Evolutionary conservation across 2,797 vertebrate genomes (phyloP), one percentile per base, ranked within the genome.

Genomic region (Ptychobarbus kaznakovi): DNA sequence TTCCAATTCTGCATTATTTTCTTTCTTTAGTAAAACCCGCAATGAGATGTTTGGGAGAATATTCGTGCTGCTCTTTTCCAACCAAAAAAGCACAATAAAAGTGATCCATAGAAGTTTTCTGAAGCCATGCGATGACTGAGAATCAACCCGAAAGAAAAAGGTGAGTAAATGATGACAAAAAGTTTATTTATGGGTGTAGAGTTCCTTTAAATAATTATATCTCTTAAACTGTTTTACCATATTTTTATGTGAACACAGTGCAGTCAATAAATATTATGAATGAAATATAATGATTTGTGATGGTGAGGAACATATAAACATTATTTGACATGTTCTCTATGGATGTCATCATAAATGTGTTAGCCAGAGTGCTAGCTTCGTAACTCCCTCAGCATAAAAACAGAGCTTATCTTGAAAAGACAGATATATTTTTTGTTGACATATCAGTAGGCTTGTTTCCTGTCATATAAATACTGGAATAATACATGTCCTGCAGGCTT

Each of bases 401-500:
- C 28, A 82, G 65, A 44, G 6, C 46, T 77, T 77, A 77, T 86
- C 46, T 68, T 44, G 4, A 35, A 49, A 70, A 82, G 69, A 74
- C 22, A 69, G 44, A 74, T 74, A n/a, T n/a, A n/a, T n/a, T 66
- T 75, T 80, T 15, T 69, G 79, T 75, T 70, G 72, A 82, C 85
- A 61, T 75, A 75, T 49, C 7, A 38, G 42, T 49, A 40, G 25
- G 16, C 11, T 25, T 38, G 72, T 83, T 83, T 75, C 81, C 81
- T 65, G 81, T 10, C 28, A 11, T 75, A 83, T 51, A 65, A 65
- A 83, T 65, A 75, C 58, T 38, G 44, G 42, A 65, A 58, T 63
- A 51, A 75, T 75, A 83, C 75, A 83, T 75, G 81, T 74, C 81
- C 40, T n/a, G n/a, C n/a, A n/a, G n/a, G n/a, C n/a, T 63, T 28